These are phyloP conservation scores for Perognathus longimembris DNA, from an alignment of 2,113 vertebrate genomes.

Conservation along the genomic window DNA sequence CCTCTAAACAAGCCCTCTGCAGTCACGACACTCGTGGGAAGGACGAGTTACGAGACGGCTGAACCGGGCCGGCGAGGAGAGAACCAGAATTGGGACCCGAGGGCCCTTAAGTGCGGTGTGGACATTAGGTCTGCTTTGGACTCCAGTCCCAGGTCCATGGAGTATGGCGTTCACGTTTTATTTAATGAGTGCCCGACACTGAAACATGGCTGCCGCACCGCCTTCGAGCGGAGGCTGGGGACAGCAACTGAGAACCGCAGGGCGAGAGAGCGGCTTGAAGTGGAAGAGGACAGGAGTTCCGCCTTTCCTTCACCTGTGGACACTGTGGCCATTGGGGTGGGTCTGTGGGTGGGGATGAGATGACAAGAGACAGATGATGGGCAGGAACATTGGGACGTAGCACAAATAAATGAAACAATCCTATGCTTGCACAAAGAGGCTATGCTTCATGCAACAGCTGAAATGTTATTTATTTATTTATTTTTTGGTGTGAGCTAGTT, in stretches of 20 bases:
- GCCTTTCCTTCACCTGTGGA: not conserved
- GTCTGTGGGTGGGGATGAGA: not conserved
- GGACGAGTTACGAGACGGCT: conserved; percentile 63
- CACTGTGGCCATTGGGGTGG: not conserved
- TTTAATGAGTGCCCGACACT: conserved; percentile 65
- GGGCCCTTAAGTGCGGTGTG: conserved; percentile 33
- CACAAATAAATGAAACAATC: not conserved
- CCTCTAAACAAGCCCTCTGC: conserved; percentile 62
- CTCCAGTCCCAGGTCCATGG: not conserved
- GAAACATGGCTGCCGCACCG: conserved; percentile 50
- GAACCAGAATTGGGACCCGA: not conserved
- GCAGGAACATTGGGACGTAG: not conserved
- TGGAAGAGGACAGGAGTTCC: not conserved
- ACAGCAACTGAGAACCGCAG: conserved; percentile 9
- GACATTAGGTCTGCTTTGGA: conserved; percentile 41
- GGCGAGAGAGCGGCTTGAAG: not conserved
- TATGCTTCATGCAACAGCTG: not conserved
- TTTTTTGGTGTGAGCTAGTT: too few species aligned
- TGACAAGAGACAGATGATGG: not conserved
- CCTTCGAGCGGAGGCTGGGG: conserved; percentile 36
- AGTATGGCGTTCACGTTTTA: conserved; percentile 57
- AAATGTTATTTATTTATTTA: not conserved
- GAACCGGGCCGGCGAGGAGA: not conserved
- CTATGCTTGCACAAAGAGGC: not conserved
- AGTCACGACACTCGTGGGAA: conserved; percentile 42